Evolutionary conservation across 2,797 vertebrate species (phyloP).

Genomic region (Brachyalestes nurse): DNA sequence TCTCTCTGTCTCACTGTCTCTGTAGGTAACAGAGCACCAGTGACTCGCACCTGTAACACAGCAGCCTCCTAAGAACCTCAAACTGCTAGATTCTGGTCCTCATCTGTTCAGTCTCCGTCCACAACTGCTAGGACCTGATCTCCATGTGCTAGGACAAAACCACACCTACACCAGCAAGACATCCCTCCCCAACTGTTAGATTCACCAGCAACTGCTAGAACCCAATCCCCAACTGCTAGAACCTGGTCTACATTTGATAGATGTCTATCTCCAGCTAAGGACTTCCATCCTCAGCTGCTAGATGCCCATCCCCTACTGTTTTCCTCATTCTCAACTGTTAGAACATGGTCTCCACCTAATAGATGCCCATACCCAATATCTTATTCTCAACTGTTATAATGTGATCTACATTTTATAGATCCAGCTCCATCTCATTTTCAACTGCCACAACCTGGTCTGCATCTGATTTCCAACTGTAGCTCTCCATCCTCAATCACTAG

Average conservation of each 20-base stretch:
- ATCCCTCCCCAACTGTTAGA: no score
- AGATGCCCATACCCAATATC: no score
- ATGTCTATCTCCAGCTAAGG: background rate
- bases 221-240: background rate
- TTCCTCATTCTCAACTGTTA: no score
- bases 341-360: no score
- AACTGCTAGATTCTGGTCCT: no score
- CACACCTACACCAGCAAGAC: background rate
- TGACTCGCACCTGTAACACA: constrained; percentile 30
- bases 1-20: constrained; percentile 31
- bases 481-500: no score
- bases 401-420: no score
- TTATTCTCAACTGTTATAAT: no score
- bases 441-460: no score
- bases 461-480: no score
- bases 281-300: background rate
- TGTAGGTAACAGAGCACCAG: constrained; percentile 68
- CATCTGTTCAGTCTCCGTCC: background rate
- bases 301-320: no score
- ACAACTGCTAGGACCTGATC: background rate
- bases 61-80: constrained; percentile 34
- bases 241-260: background rate
- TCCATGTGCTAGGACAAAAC: background rate
- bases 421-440: no score
- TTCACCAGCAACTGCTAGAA: background rate